These are phyloP conservation scores for Lepidostoma basale DNA, from an alignment of 1,140 invertebrate genomes.

Conservation along the genomic window DNA sequence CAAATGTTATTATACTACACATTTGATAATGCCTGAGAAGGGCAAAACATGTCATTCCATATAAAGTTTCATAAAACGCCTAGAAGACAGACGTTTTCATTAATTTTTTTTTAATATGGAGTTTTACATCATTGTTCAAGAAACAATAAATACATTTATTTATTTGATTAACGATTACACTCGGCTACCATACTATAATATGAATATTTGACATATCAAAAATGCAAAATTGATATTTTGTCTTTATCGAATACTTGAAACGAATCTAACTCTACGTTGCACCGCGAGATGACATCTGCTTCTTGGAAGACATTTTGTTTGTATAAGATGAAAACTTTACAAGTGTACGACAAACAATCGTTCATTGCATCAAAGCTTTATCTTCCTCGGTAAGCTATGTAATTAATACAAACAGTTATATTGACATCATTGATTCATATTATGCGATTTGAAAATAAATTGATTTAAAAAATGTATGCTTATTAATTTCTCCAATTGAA, in stretches of 20 bases:
- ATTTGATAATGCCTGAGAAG: no score
- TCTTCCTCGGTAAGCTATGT: slow-evolving; percentile 34
- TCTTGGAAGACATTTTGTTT: background rate
- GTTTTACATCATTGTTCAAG: no score
- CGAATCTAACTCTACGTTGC: background rate
- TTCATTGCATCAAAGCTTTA: slow-evolving; percentile 27
- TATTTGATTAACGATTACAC: no score
- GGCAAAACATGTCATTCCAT: no score
- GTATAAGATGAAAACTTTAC: background rate
- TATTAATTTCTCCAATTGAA: no score
- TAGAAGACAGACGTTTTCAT: background rate
- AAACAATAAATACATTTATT: no score
- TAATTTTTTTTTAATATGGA: background rate
- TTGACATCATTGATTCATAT: slow-evolving; percentile 29
- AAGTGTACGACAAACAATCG: background rate
- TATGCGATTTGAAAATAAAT: slow-evolving; percentile 43
- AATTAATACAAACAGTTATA: slow-evolving; percentile 31
- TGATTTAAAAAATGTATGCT: slow-evolving; percentile 29
- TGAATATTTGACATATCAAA: slow-evolving; percentile 12
- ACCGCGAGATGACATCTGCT: background rate
- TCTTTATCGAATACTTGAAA: background rate
- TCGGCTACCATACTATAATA: no score
- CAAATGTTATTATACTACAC: no score
- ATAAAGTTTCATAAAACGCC: no score
- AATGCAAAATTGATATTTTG: background rate